These are phyloP conservation scores for Pterobdella sp. DNA, from an alignment of 2,888 invertebrate genomes.

Conservation along the genomic window DNA sequence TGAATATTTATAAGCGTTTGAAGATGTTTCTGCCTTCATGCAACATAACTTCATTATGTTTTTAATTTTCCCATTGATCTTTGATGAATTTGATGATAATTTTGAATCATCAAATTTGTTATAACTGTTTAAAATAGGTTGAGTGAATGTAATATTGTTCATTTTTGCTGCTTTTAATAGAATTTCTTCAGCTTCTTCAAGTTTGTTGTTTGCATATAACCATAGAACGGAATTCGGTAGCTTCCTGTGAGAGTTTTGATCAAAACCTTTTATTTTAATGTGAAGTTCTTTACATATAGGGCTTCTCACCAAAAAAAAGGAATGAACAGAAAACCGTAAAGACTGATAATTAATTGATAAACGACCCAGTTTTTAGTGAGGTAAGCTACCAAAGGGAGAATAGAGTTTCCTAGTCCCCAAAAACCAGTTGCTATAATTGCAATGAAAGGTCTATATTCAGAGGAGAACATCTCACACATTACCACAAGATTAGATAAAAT, in stretches of 20 bases:
- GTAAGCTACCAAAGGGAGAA: conserved; percentile 36
- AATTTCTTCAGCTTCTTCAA: conserved; percentile 33
- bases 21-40: too few relatives aligned
- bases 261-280: neutral
- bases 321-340: conserved; percentile 33
- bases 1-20: neutral
- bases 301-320: conserved; percentile 31
- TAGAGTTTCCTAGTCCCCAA: conserved; percentile 35
- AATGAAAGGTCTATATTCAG: conserved; percentile 35
- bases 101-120: too few relatives aligned
- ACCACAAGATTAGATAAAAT: too few relatives aligned
- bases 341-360: conserved; percentile 33
- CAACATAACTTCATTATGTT: too few relatives aligned
- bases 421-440: conserved; percentile 34
- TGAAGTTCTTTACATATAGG: neutral
- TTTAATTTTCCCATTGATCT: too few relatives aligned
- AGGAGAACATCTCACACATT: conserved; percentile 38
- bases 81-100: too few relatives aligned
- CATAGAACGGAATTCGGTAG: conserved; percentile 35
- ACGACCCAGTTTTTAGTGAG: conserved; percentile 36
- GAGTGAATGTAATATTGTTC: conserved; percentile 24
- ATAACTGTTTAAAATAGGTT: neutral
- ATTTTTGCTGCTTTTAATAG: conserved; percentile 31
- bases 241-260: conserved; percentile 19
- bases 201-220: conserved; percentile 33